These are phyloP conservation scores for Acrobeloides nanus DNA, from an alignment of 2,888 invertebrate species.

Conservation along the genomic window DNA sequence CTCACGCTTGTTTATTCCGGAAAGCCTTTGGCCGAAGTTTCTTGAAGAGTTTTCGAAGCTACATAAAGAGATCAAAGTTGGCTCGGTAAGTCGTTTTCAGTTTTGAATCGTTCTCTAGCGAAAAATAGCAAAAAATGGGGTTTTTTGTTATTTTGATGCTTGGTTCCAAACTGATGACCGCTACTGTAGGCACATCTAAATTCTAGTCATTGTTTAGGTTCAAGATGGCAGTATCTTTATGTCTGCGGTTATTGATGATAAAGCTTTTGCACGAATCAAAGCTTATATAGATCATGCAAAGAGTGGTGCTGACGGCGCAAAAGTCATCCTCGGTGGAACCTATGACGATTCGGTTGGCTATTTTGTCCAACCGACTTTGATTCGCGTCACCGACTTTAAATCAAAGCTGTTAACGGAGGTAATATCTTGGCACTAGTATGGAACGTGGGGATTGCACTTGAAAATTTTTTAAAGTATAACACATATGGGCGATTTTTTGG, in stretches of 20 bases:
- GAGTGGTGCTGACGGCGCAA: conserved; percentile 57
- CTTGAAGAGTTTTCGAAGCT: conserved; percentile 65
- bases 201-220: conserved; percentile 26
- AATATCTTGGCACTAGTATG: background rate
- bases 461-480: conserved; percentile 9
- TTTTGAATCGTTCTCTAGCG: background rate
- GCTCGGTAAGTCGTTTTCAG: conserved; percentile 61
- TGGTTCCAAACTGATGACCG: background rate
- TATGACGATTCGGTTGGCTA: conserved; percentile 77
- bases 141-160: background rate
- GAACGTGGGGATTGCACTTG: conserved; percentile 58
- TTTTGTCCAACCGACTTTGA: conserved; percentile 87
- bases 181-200: background rate
- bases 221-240: conserved; percentile 63
- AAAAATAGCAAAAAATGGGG: conserved; percentile 1
- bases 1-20: conserved; percentile 89
- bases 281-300: conserved; percentile 82
- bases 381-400: conserved; percentile 73
- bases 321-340: conserved; percentile 78
- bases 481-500: too few relatives aligned
- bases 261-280: conserved; percentile 76
- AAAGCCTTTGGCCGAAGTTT: conserved; percentile 73
- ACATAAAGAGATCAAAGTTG: conserved; percentile 71
- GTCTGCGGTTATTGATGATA: conserved; percentile 92
- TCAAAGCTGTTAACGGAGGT: conserved; percentile 62